Evolutionary conservation across 2,888 invertebrate species (phyloP).

Genomic region (Xylota segnis): DNA sequence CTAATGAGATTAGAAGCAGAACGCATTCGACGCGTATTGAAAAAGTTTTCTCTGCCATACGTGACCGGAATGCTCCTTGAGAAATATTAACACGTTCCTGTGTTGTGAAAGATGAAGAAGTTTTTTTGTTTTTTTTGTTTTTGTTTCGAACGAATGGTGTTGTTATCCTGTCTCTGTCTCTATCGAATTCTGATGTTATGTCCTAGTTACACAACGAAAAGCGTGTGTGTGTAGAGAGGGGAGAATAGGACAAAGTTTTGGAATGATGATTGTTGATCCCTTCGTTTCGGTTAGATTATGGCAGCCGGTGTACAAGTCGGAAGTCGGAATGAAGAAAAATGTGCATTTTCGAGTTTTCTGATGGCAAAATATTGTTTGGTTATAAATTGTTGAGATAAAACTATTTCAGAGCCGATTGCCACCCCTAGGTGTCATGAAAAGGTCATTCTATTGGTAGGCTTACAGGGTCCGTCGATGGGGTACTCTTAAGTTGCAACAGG

Average conservation of each 20-base stretch:
- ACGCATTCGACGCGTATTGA: conserved; percentile 77
- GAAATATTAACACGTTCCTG: conserved; percentile 73
- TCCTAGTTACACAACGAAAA: conserved; percentile 53
- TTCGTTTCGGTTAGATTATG: conserved; percentile 65
- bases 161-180: conserved; percentile 72
- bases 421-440: no score
- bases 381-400: not conserved
- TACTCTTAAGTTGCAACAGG: no score
- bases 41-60: conserved; percentile 74
- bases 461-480: no score
- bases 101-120: conserved; percentile 48
- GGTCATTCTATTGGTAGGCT: no score
- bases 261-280: conserved; percentile 71
- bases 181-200: conserved; percentile 71
- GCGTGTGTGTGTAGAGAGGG: not conserved
- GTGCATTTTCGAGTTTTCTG: conserved; percentile 22
- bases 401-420: no score
- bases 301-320: conserved; percentile 37
- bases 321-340: not conserved
- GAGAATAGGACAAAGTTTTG: conserved; percentile 55
- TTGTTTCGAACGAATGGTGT: conserved; percentile 45
- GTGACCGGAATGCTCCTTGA: conserved; percentile 69
- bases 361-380: conserved; percentile 18
- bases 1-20: conserved; percentile 76
- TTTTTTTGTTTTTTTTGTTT: conserved; percentile 37